Evolutionary conservation across 2,888 invertebrate species (phyloP), one percentile per base, ranked within the genome.

Genomic region (Lasioglossum lativentre): DNA sequence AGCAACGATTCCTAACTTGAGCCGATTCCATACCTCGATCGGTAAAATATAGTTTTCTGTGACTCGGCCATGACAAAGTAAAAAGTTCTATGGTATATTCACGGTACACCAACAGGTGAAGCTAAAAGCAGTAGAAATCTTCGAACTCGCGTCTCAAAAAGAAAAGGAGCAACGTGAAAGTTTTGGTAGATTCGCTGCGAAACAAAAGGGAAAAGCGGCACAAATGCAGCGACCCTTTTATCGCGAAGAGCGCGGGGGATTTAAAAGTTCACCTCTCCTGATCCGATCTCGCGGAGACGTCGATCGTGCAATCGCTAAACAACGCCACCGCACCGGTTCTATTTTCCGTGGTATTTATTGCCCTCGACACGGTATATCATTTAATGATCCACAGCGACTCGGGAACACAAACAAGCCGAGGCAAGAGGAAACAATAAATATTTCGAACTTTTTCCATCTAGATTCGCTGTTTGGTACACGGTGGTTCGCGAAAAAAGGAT

Each of bases 231-330:
- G 70, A 23, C 30, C 27, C 1, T 27, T 16, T 19, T 30, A 19
- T 42, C 63, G 27, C 79, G 45, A 34, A 34, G 70, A 42, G 34
- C 38, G 6, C 40, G 23, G 10, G 14, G 85, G 74, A 77, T 77
- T 80, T 84, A 70, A 80, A 84, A 86, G 73, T 79, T 83, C 59
- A 42, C 47, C 42, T 52, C 40, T 59, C 59, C 19, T 75, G 74
- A 85, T 85, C 78, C 79, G 85, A 79, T 84, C 84, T 40, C 38
- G 38, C 12, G 19, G 12, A 30, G 27, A 47, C 72, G n/a, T 70
- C 30, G 45, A 59, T 52, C 47, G 40, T n/a, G 52, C 75, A 52
- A 75, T 52, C 74, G 84, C 63, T 70, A 52, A 83, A 85, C 85
- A 80, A 73, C 75, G 75, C n/a, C 27, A 23, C 71, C 8, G 47